A percentile compares a stretch with the other conserved stretches of the same genome.
These are phyloP conservation scores for Dryobotodes eremita DNA, from an alignment of 2,888 invertebrate species.

Conservation along the genomic window DNA sequence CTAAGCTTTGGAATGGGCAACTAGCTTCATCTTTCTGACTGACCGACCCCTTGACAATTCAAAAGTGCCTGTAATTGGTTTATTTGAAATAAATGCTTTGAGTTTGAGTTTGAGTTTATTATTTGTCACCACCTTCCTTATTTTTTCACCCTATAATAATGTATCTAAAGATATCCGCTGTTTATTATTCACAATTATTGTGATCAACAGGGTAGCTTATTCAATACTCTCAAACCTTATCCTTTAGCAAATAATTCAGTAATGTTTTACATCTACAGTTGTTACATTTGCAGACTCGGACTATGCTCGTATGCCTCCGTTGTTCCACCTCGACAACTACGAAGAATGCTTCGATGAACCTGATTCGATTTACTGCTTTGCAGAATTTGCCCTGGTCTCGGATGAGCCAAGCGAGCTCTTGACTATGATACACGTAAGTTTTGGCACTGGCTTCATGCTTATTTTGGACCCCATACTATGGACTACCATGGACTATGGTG, in stretches of 20 bases:
- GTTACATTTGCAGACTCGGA: slow-evolving; percentile 49
- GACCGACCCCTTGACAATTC: no score
- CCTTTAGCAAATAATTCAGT: neutral
- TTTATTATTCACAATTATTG: neutral
- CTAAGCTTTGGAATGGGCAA: no score
- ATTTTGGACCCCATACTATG: neutral
- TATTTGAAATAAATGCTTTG: no score
- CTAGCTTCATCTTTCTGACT: no score
- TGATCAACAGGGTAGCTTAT: neutral
- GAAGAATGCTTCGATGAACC: slow-evolving; percentile 64
- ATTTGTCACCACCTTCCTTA: neutral
- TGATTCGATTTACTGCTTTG: slow-evolving; percentile 65
- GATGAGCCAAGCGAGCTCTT: slow-evolving; percentile 65
- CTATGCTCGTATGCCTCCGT: slow-evolving; percentile 68
- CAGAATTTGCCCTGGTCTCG: slow-evolving; percentile 63
- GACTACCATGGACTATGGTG: no score
- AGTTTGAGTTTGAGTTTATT: no score
- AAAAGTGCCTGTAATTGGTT: no score
- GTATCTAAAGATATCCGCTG: neutral
- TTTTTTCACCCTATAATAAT: no score
- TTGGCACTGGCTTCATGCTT: neutral
- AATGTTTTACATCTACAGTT: neutral
- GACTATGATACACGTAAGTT: slow-evolving; percentile 64
- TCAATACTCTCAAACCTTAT: neutral
- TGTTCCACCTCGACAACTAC: slow-evolving; percentile 68